Percentiles rank a stretch among this genome's conserved stretches.
phyloP scores from a whole-genome alignment of 1,140 invertebrate genomes.

The Aphidius gifuensis region DNA sequence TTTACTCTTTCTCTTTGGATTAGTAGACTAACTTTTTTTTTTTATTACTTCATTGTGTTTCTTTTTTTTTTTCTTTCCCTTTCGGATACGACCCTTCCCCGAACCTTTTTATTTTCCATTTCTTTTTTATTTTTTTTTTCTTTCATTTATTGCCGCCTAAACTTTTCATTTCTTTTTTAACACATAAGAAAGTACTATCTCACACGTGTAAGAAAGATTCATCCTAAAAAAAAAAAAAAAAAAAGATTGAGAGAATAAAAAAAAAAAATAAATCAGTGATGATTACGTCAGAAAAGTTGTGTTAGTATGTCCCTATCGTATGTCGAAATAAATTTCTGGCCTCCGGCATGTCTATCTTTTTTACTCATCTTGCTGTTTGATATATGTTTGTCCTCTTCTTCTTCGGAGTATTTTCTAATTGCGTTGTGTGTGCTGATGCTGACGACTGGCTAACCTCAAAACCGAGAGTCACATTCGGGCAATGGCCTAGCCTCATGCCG shows the following conservation, averaged over 20 bases:
- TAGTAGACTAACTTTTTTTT: too few species aligned
- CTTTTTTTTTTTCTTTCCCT: too few species aligned
- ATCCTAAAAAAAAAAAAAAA: not conserved
- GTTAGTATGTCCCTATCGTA: slow-evolving; percentile 6
- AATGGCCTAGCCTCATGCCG: slow-evolving; percentile 49
- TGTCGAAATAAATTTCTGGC: slow-evolving; percentile 19
- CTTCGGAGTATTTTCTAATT: slow-evolving; percentile 46
- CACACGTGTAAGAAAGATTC: too few species aligned
- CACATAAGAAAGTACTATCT: too few species aligned
- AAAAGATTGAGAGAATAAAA: too few species aligned
- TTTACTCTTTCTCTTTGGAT: too few species aligned
- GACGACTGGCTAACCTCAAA: slow-evolving; percentile 48
- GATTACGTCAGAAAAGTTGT: not conserved
- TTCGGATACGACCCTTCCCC: too few species aligned
- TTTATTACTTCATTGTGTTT: not conserved
- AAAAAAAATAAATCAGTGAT: not conserved
- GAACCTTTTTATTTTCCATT: too few species aligned
- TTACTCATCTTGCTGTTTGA: slow-evolving; percentile 1
- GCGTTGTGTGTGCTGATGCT: slow-evolving; percentile 31
- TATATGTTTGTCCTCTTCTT: not conserved
- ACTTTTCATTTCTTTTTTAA: too few species aligned
- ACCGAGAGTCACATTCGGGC: slow-evolving; percentile 39
- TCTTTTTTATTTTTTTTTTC: too few species aligned
- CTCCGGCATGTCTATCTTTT: slow-evolving; percentile 11
- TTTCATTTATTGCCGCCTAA: too few species aligned